Evolutionary conservation across 2,113 vertebrate species (phyloP).

Genomic region (Pseudopipra pipra): DNA sequence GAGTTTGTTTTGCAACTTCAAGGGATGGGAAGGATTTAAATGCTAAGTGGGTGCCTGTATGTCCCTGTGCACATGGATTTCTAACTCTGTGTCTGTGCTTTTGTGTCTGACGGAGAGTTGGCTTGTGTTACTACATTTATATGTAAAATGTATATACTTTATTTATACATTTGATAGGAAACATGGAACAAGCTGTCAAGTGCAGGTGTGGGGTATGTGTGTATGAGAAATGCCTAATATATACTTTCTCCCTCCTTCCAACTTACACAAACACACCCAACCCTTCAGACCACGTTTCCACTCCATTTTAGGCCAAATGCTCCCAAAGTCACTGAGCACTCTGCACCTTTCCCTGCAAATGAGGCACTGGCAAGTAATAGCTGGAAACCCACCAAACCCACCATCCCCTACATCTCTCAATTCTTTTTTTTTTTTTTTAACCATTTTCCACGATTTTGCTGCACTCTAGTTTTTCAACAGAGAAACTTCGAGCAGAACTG

Average conservation of each 20-base stretch:
- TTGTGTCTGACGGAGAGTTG: neutral
- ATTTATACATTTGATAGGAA: slow-evolving; percentile 55
- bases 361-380: neutral
- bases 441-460: neutral
- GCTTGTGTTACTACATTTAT: neutral
- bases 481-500: neutral
- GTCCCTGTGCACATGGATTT: neutral
- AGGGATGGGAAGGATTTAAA: neutral
- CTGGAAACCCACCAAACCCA: neutral
- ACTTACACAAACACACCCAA: slow-evolving; percentile 48
- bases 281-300: slow-evolving; percentile 45
- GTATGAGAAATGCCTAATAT: slow-evolving; percentile 16
- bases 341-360: neutral
- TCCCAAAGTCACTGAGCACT: neutral
- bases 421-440: neutral
- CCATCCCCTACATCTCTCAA: neutral
- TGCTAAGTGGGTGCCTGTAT: neutral
- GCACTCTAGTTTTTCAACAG: neutral
- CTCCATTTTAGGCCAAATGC: slow-evolving; percentile 12
- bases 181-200: slow-evolving; percentile 54
- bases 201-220: slow-evolving; percentile 51
- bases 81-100: neutral
- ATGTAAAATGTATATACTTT: slow-evolving; percentile 34
- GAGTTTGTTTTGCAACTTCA: neutral
- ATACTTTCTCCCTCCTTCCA: neutral